Evolutionary conservation across 1,140 invertebrate species (phyloP).

Genomic region (Orchesella cincta): DNA sequence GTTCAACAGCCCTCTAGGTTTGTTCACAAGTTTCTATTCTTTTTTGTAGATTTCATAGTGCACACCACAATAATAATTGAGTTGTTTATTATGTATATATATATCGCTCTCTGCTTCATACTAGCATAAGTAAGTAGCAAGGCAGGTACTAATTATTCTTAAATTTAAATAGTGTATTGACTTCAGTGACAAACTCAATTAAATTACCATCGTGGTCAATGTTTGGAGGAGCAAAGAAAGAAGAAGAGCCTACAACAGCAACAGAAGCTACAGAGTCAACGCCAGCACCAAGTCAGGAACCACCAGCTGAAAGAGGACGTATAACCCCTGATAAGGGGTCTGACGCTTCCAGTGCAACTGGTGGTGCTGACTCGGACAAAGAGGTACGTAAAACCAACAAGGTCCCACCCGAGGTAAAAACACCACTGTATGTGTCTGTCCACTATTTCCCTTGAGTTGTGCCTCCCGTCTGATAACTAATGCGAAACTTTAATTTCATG

Average conservation of each 20-base stretch:
- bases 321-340: conserved; percentile 51
- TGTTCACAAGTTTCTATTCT: background rate
- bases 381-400: conserved; percentile 64
- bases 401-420: conserved; percentile 21
- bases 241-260: conserved; percentile 47
- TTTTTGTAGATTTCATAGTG: too few relatives aligned
- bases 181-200: conserved; percentile 24
- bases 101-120: too few relatives aligned
- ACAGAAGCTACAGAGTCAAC: conserved; percentile 56
- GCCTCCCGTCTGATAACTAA: too few relatives aligned
- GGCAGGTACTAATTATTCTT: too few relatives aligned
- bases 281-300: conserved; percentile 58
- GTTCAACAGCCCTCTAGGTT: conserved; percentile 5
- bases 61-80: too few relatives aligned
- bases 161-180: background rate
- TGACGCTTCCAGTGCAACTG: conserved; percentile 71
- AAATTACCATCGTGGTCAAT: conserved; percentile 46
- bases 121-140: too few relatives aligned
- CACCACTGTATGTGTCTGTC: conserved; percentile 27
- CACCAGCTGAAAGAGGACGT: conserved; percentile 44
- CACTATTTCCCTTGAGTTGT: conserved; percentile 14
- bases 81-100: too few relatives aligned
- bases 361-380: conserved; percentile 78
- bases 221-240: conserved; percentile 40
- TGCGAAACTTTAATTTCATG: conserved; percentile 11